A percentile compares a stretch with the other conserved stretches of the same genome.
These are phyloP conservation scores for Rhynchopsitta pachyrhyncha DNA, from an alignment of 2,113 vertebrate genomes.

Conservation along the genomic window DNA sequence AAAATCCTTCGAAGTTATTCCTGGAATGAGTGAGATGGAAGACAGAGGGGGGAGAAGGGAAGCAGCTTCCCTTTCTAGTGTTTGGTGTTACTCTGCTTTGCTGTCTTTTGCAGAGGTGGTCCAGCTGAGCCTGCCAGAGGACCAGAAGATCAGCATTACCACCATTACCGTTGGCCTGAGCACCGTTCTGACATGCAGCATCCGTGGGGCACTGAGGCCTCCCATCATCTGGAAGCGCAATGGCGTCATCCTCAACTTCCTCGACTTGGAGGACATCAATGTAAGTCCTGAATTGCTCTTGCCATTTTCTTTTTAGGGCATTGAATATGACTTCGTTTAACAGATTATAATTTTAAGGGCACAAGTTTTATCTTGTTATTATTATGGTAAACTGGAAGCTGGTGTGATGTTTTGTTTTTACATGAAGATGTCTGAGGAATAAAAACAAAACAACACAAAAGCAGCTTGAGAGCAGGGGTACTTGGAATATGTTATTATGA, in stretches of 20 bases:
- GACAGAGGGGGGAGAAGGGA: not conserved
- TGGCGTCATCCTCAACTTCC: conserved; percentile 86
- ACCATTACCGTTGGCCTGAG: conserved; percentile 92
- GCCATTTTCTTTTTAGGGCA: not conserved
- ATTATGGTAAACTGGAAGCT: not conserved
- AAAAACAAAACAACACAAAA: rapidly evolving
- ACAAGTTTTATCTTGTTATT: not conserved
- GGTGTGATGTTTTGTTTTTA: not conserved
- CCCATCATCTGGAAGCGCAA: conserved; percentile 95
- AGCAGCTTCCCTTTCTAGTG: not conserved
- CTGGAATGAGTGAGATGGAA: not conserved
- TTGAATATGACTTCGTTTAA: not conserved
- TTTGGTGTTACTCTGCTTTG: not conserved
- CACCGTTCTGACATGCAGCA: conserved; percentile 84
- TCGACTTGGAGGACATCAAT: conserved; percentile 93
- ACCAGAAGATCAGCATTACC: conserved; percentile 80
- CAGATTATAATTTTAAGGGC: not conserved
- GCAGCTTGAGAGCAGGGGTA: not conserved
- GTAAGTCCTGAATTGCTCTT: conserved; percentile 68
- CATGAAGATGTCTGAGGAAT: not conserved
- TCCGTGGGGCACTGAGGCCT: conserved; percentile 86
- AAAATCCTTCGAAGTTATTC: not conserved
- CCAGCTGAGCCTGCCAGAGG: conserved; percentile 83
- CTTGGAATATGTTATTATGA: not conserved
- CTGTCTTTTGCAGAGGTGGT: conserved; percentile 85